Evolutionary conservation across 2,888 invertebrate genomes (phyloP).

Genomic region (Petrolisthes cinctipes): DNA sequence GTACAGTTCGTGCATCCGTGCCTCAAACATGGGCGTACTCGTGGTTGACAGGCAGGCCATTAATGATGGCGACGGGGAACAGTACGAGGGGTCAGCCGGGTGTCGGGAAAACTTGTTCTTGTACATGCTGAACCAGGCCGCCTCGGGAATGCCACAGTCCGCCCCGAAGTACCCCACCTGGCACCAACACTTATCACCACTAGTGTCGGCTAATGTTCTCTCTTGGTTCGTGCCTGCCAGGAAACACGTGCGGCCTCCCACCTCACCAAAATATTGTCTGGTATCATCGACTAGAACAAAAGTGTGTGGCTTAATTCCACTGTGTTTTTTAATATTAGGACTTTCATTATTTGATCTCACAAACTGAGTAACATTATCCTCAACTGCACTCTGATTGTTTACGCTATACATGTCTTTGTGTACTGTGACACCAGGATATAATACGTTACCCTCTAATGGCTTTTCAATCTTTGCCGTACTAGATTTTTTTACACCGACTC

Average conservation of each 20-base stretch:
- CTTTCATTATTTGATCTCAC: neutral
- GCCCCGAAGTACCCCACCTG: constrained; percentile 61
- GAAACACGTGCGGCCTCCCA: constrained; percentile 31
- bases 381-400: neutral
- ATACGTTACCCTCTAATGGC: neutral
- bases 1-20: constrained; percentile 76
- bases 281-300: constrained; percentile 29
- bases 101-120: constrained; percentile 44
- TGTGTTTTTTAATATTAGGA: constrained; percentile 26
- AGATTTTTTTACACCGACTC: neutral
- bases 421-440: neutral
- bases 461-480: neutral
- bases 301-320: neutral
- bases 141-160: constrained; percentile 66
- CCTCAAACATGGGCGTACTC: constrained; percentile 71
- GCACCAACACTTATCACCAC: constrained; percentile 54
- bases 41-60: constrained; percentile 74
- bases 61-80: constrained; percentile 73
- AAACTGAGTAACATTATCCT: neutral
- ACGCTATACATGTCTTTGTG: neutral
- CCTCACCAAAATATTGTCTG: constrained; percentile 22
- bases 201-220: neutral
- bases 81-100: constrained; percentile 69
- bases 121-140: constrained; percentile 65
- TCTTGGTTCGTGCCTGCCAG: constrained; percentile 37